Conservation (phyloP, 2,888 invertebrate species). For the Eupithecia exiguata region DNA sequence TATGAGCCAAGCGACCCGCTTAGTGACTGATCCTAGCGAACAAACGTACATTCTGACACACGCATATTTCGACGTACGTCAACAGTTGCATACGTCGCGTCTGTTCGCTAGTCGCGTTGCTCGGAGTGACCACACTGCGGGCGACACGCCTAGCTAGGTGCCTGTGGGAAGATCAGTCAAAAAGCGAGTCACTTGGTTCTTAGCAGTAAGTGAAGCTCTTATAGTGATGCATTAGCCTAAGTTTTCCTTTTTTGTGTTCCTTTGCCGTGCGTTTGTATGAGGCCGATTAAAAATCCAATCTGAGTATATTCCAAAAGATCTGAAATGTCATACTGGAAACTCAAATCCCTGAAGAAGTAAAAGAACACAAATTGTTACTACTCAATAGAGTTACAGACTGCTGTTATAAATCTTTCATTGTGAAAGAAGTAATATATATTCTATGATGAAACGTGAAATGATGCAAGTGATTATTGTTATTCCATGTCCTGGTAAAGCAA, state of each 20-base stretch:
- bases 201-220: too few relatives aligned
- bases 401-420: slow-evolving; percentile 42
- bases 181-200: too few relatives aligned
- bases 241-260: background rate
- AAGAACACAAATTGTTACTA: slow-evolving; percentile 31
- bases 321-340: background rate
- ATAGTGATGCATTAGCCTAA: too few relatives aligned
- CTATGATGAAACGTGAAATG: slow-evolving; percentile 40
- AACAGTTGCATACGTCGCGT: too few relatives aligned
- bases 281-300: background rate
- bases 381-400: slow-evolving; percentile 45
- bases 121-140: too few relatives aligned
- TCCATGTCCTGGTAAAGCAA: slow-evolving; percentile 26
- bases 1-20: too few relatives aligned
- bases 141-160: too few relatives aligned
- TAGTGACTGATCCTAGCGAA: too few relatives aligned
- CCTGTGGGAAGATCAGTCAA: too few relatives aligned
- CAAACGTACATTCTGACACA: too few relatives aligned
- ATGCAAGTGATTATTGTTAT: slow-evolving; percentile 21
- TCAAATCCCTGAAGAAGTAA: background rate
- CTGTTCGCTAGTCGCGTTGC: too few relatives aligned
- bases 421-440: slow-evolving; percentile 43
- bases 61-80: too few relatives aligned
- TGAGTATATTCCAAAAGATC: background rate
- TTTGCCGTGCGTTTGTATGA: background rate